A percentile compares a stretch with the other conserved stretches of the same genome.
phyloP scores from a whole-genome alignment of 92 coral and sea anemone species.

The Zoanthus sansibaricus region DNA sequence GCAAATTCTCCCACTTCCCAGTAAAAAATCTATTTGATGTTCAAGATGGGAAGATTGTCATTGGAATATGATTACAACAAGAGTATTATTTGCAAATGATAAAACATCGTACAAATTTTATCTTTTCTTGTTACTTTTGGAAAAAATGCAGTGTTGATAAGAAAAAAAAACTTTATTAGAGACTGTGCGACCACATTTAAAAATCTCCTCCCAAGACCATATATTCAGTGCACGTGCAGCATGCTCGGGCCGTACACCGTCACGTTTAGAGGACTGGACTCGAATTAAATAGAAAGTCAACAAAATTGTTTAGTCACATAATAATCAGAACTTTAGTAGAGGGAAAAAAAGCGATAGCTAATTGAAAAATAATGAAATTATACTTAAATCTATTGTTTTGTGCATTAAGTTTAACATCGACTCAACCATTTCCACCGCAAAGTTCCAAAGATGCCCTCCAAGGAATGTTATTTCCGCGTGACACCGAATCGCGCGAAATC shows the following conservation, averaged over 20 bases:
- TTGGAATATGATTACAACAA: no score
- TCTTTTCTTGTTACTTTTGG: no score
- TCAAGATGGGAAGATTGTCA: no score
- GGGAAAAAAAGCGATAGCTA: not conserved
- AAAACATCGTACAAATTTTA: no score
- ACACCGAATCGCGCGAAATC: conserved; percentile 92
- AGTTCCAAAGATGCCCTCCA: conserved; percentile 27
- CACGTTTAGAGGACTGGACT: conserved; percentile 8
- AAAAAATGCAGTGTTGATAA: no score
- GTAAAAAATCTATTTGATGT: no score
- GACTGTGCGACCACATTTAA: no score
- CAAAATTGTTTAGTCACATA: conserved; percentile 4
- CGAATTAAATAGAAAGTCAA: not conserved
- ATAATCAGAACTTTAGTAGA: not conserved
- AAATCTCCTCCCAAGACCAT: no score
- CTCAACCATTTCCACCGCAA: conserved; percentile 26
- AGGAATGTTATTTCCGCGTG: conserved; percentile 92
- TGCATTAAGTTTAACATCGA: not conserved
- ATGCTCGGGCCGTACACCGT: not conserved
- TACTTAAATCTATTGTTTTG: not conserved
- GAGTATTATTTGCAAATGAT: no score
- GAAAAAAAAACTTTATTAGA: no score
- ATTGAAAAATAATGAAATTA: conserved; percentile 6
- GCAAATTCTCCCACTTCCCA: no score
- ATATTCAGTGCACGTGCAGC: no score